A percentile compares a stretch with the other conserved stretches of the same genome.
Conservation (phyloP, 1,140 invertebrate species). For the Anastrepha ludens region DNA sequence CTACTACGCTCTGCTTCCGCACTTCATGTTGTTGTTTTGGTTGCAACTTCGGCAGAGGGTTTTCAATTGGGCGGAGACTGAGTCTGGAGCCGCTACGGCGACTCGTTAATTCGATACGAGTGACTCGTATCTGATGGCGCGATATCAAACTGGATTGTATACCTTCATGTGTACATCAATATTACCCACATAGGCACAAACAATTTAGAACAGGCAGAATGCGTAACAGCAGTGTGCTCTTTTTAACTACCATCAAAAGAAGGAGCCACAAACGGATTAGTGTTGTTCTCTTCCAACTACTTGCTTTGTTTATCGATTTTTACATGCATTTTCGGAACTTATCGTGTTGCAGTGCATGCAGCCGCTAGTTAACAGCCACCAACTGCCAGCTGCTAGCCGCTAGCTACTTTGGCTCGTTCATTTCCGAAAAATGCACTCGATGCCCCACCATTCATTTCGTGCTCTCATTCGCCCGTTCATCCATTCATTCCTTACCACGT, state of each 20-base stretch:
- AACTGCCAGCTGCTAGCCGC: slow-evolving; percentile 7
- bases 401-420: slow-evolving; percentile 1
- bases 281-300: not conserved
- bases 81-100: slow-evolving; percentile 14
- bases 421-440: slow-evolving; percentile 29
- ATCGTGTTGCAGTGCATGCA: slow-evolving; percentile 29
- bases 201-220: slow-evolving; percentile 15
- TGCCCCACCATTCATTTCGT: slow-evolving; percentile 35
- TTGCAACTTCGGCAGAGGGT: not conserved
- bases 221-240: not conserved
- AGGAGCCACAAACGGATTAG: not conserved
- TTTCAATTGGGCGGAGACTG: slow-evolving; percentile 47
- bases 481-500: not conserved
- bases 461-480: slow-evolving; percentile 44
- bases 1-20: not conserved
- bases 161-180: not conserved
- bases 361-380: slow-evolving; percentile 1
- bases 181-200: not conserved
- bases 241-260: not conserved
- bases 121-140: slow-evolving; percentile 48
- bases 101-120: slow-evolving; percentile 26
- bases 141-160: slow-evolving; percentile 48
- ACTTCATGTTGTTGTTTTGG: not conserved
- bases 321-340: slow-evolving; percentile 40
- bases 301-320: slow-evolving; percentile 35